phyloP scores from a whole-genome alignment of 2,113 vertebrate species.

The Phrynocephalus versicolor region DNA sequence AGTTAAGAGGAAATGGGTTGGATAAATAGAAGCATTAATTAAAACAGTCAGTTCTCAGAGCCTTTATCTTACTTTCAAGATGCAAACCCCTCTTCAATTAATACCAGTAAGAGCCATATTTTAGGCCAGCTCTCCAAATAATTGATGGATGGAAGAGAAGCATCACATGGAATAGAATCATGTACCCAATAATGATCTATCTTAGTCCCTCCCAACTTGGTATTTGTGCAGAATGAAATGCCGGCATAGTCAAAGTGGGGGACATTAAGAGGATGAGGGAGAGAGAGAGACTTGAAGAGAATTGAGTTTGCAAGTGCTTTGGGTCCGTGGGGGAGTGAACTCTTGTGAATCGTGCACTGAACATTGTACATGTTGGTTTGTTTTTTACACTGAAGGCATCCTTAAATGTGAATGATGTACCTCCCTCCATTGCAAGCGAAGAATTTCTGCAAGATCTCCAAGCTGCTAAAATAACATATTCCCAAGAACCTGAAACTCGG shows the following conservation, averaged over 20 bases:
- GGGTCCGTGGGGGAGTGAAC: neutral
- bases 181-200: neutral
- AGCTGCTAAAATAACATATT: conserved; percentile 85
- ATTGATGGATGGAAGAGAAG: neutral
- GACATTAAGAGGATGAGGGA: neutral
- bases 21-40: neutral
- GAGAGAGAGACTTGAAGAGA: neutral
- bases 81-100: neutral
- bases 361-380: neutral
- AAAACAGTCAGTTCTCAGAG: neutral
- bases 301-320: neutral
- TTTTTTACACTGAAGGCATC: conserved; percentile 78
- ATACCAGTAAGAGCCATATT: neutral
- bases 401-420: conserved; percentile 84
- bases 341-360: neutral
- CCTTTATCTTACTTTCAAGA: neutral
- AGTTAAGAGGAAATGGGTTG: neutral
- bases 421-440: conserved; percentile 86
- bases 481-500: conserved; percentile 90
- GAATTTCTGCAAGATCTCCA: conserved; percentile 90
- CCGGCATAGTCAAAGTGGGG: too few relatives aligned
- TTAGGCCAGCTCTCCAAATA: neutral
- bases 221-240: neutral
- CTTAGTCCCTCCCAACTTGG: neutral
- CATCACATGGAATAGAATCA: neutral